Conservation (phyloP, 2,113 vertebrate species). For the Cyanoderma ruficeps region DNA sequence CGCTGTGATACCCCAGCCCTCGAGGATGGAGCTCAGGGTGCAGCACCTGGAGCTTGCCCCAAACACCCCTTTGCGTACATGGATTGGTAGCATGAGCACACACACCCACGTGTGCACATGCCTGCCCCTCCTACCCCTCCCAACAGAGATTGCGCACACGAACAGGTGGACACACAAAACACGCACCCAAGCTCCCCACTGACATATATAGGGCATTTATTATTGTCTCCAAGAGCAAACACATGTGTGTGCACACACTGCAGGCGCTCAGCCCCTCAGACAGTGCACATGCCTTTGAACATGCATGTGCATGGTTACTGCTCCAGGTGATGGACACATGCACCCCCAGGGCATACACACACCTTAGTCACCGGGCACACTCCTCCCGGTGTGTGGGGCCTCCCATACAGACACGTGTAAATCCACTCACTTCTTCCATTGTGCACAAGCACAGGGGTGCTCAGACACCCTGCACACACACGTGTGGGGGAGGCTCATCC, state of each 20-base stretch:
- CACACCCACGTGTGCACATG: fast-evolving
- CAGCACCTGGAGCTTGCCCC: background rate
- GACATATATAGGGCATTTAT: fast-evolving
- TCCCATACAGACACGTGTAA: background rate
- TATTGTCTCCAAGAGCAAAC: background rate
- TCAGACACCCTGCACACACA: background rate
- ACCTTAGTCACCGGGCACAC: fast-evolving
- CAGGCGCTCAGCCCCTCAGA: fast-evolving
- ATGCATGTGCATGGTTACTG: fast-evolving
- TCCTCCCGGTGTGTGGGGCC: fast-evolving
- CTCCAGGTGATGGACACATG: fast-evolving
- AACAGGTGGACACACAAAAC: background rate
- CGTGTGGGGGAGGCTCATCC: fast-evolving
- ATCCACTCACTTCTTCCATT: fast-evolving
- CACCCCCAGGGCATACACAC: fast-evolving
- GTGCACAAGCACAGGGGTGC: fast-evolving
- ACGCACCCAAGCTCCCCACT: fast-evolving
- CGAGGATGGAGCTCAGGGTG: fast-evolving
- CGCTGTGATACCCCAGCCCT: background rate
- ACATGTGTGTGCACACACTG: fast-evolving
- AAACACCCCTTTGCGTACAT: fast-evolving
- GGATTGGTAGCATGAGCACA: background rate
- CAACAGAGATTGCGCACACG: background rate
- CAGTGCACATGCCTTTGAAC: fast-evolving
- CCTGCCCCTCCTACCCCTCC: background rate